A percentile compares a stretch with the other conserved stretches of the same genome.
Conservation (phyloP, 37 sponge, comb jelly and placozoan genomes). For the Chondrilla cf. caribensis region DNA sequence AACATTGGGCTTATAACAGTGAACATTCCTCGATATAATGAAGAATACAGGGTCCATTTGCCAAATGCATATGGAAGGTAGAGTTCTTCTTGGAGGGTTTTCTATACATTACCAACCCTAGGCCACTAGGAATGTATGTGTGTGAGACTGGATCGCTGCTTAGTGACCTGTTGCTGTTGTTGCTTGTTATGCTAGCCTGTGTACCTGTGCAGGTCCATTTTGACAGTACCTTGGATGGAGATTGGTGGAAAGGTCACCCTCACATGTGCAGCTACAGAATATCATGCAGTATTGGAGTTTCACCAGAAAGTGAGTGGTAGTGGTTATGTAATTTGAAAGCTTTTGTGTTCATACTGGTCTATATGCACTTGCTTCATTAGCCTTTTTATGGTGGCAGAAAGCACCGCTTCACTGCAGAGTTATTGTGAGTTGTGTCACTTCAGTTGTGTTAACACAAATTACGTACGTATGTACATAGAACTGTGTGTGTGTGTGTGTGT, state of each 20-base stretch:
- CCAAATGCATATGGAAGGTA: constrained; percentile 77
- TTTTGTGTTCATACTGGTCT: not conserved
- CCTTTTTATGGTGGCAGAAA: constrained; percentile 58
- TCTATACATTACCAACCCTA: too few relatives aligned
- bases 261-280: constrained; percentile 52
- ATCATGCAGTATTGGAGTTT: constrained; percentile 52
- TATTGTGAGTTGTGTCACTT: constrained; percentile 43
- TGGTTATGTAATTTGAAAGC: not conserved
- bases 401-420: constrained; percentile 73
- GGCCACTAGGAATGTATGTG: not conserved
- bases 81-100: too few relatives aligned
- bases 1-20: constrained; percentile 31
- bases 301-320: constrained; percentile 47
- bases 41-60: constrained; percentile 52
- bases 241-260: constrained; percentile 63
- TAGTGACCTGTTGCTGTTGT: too few relatives aligned
- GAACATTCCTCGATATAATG: constrained; percentile 40
- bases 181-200: too few relatives aligned
- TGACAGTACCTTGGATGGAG: constrained; percentile 74
- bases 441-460: too few relatives aligned
- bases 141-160: not conserved
- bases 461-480: too few relatives aligned
- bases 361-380: not conserved
- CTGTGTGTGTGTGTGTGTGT: too few relatives aligned
- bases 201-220: constrained; percentile 38